Conservation (phyloP, 2,888 invertebrate species). For the Drosophila kuntzei region DNA sequence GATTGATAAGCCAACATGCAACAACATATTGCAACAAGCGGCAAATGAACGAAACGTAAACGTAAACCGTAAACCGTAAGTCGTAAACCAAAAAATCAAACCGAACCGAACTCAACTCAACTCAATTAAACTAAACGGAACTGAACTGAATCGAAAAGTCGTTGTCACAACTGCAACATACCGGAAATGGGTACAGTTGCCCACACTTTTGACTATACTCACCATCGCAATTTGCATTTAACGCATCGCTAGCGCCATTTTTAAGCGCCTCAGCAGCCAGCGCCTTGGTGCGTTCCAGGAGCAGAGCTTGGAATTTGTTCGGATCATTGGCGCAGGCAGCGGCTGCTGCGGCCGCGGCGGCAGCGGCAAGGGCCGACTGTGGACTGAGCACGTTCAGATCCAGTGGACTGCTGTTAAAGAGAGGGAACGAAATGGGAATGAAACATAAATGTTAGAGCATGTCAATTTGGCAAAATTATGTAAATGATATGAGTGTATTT, state of each 20-base stretch:
- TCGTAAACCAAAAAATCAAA: constrained; percentile 20
- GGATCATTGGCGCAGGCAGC: constrained; percentile 86
- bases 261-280: constrained; percentile 87
- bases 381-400: constrained; percentile 89
- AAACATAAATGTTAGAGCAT: background rate
- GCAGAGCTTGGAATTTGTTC: constrained; percentile 90
- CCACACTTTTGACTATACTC: constrained; percentile 46
- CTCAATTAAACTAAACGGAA: constrained; percentile 13
- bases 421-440: constrained; percentile 39
- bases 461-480: background rate
- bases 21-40: constrained; percentile 20
- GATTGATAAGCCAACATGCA: constrained; percentile 35
- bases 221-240: constrained; percentile 73
- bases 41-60: constrained; percentile 19
- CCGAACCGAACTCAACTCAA: constrained; percentile 14
- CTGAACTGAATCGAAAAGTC: constrained; percentile 1
- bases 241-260: constrained; percentile 67
- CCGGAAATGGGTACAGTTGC: constrained; percentile 20
- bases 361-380: constrained; percentile 85
- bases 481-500: background rate
- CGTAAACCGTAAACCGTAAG: no score
- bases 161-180: constrained; percentile 18
- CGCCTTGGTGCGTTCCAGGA: constrained; percentile 92
- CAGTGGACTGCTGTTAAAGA: constrained; percentile 73
- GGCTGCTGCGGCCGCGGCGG: constrained; percentile 89